A percentile compares a stretch with the other conserved stretches of the same genome.
Conservation (phyloP, 2,113 vertebrate genomes). For the Mesocricetus auratus region DNA sequence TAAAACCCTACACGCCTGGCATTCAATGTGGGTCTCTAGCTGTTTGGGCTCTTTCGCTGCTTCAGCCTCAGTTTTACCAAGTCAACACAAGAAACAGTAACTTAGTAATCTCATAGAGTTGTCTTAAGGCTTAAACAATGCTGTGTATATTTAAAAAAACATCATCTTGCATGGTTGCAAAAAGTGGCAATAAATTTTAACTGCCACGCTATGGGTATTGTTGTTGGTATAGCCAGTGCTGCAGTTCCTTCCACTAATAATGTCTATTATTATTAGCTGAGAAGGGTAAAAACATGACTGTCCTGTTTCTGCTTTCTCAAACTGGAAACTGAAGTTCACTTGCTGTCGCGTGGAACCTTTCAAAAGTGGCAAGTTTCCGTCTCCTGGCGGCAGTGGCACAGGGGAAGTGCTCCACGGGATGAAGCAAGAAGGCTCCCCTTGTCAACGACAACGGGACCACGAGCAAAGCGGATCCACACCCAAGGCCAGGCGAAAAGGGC, state of each 20-base stretch:
- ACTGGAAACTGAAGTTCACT: conserved; percentile 2
- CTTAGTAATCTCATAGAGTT: neutral
- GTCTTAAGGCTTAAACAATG: neutral
- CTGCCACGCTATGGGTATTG: neutral
- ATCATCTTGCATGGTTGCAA: neutral
- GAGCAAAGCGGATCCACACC: neutral
- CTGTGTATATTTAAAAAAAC: neutral
- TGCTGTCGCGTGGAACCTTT: conserved; percentile 20
- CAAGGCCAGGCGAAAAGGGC: neutral
- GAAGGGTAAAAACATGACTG: conserved; percentile 18
- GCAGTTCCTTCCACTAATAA: neutral
- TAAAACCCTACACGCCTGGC: neutral
- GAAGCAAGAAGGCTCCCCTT: neutral
- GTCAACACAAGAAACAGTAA: conserved; percentile 10
- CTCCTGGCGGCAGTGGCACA: rapidly evolving
- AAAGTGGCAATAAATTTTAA: conserved; percentile 23
- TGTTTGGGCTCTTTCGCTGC: neutral
- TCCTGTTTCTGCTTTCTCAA: conserved; percentile 49
- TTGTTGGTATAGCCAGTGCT: neutral
- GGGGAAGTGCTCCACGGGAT: neutral
- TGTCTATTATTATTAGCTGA: neutral
- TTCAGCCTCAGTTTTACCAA: neutral
- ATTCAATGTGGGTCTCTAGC: neutral
- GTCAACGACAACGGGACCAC: neutral
- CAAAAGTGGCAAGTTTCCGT: neutral